Base-by-base conservation (phyloP, 2,888 invertebrate genomes). In the Isoperla grammatica region DNA sequence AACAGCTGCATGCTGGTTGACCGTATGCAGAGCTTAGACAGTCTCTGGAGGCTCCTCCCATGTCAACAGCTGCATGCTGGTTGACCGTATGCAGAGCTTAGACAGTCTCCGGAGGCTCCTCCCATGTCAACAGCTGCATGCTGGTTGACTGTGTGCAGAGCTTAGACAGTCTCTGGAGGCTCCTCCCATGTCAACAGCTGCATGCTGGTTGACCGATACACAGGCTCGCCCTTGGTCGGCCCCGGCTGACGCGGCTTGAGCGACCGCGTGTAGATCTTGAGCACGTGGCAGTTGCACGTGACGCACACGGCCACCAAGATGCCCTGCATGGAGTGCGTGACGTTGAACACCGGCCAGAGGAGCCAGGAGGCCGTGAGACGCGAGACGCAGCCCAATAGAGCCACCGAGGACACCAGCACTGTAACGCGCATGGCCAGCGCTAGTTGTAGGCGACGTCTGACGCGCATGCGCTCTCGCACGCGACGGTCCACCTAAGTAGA, bases 291-390 rank as follows among this genome's bases (percentile, higher is more conserved):
- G 72, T 83, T 83, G 71, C 84, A 83, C 20, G 83, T 82, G 56
- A 83, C 82, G 61, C 82, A 75, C 69, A 83, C 74, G 13, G 83
- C 80, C 58, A 85, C 79, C 64, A 82, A 76, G 61, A 84, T 77
- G 42, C 85, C 86, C 75, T 85, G 75, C 59, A 73, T 67, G 13
- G 78, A 77, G 69, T 78, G 77, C 1, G 72, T 73, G 29, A 76
- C 72, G 67, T 77, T 77, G 67, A 75, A 78, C 17, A 73, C 70
- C 49, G 76, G 73, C 77, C 77, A 76, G 29, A 76, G 58, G 63
- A 40, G 5, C 70, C 67, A 6, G 68, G 62, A 45, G 3, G 69
- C 67, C 2, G 69, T 62, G 8, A 72, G 62, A 11, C 69, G 65
- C 2, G 73, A 72, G 2, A 70, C 59, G 23, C 72, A 70, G 13